Conservation (phyloP, 2,113 vertebrate species). For the Labeo rohita region DNA sequence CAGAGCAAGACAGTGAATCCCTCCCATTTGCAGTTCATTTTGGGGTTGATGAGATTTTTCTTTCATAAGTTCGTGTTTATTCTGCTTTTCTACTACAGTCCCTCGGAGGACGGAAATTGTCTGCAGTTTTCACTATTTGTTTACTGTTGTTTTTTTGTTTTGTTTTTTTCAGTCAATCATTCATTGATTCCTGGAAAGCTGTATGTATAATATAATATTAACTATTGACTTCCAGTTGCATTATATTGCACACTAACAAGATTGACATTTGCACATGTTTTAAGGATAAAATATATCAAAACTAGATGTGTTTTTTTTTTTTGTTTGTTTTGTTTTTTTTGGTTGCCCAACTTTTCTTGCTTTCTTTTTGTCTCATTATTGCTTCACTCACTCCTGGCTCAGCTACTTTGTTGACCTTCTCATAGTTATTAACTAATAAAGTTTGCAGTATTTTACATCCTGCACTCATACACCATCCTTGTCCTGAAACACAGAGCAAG, state of each 20-base stretch:
- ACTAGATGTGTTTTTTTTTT: not conserved
- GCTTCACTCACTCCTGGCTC: conserved; percentile 17
- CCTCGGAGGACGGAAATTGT: not conserved
- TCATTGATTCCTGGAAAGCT: not conserved
- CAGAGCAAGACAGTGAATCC: conserved; percentile 10
- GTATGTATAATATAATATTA: not conserved
- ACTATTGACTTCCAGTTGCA: not conserved
- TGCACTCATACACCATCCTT: not conserved
- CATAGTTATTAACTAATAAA: not conserved
- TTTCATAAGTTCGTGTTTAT: not conserved
- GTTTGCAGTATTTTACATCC: not conserved
- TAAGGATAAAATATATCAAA: not conserved
- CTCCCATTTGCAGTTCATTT: conserved; percentile 10
- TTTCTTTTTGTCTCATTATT: conserved; percentile 22
- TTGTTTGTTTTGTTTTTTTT: not conserved
- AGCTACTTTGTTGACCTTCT: conserved; percentile 34
- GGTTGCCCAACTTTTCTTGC: conserved; percentile 6
- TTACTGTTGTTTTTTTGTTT: not conserved
- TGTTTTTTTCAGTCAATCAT: not conserved
- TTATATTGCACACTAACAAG: not conserved
- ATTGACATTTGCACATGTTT: not conserved
- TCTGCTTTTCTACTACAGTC: not conserved
- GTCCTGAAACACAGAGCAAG: not conserved
- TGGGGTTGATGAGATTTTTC: conserved; percentile 18
- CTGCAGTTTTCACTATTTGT: not conserved